Conservation (phyloP, 2,797 vertebrate species). For the Rhinatrema bivittatum region DNA sequence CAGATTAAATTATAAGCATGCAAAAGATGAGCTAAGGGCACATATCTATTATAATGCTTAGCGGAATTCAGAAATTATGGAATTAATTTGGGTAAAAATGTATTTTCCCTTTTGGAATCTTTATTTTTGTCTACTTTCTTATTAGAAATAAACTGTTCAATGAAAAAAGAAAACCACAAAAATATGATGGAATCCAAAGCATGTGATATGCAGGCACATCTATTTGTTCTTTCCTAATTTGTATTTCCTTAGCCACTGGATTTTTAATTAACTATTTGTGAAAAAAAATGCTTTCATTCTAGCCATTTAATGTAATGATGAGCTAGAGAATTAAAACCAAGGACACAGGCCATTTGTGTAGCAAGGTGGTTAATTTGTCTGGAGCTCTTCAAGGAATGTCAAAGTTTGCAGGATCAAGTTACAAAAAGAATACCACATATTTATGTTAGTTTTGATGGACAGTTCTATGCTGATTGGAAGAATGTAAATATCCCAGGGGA, state of each 20-base stretch:
- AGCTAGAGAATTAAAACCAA: constrained; percentile 16
- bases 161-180: too few relatives aligned
- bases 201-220: too few relatives aligned
- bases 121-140: constrained; percentile 33
- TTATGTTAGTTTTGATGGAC: constrained; percentile 63
- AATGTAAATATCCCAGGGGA: constrained; percentile 65
- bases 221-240: background rate
- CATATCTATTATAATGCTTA: constrained; percentile 63
- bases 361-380: constrained; percentile 37
- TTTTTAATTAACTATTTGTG: background rate
- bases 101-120: constrained; percentile 35
- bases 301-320: constrained; percentile 31
- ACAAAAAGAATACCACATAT: constrained; percentile 40
- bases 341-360: constrained; percentile 40
- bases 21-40: constrained; percentile 62
- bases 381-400: constrained; percentile 26
- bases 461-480: constrained; percentile 63
- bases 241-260: background rate
- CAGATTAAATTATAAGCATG: constrained; percentile 90
- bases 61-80: constrained; percentile 72
- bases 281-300: constrained; percentile 6
- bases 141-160: constrained; percentile 46
- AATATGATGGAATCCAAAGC: constrained; percentile 16
- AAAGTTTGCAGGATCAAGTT: constrained; percentile 37
- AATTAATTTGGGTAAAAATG: constrained; percentile 47